Base-by-base conservation (phyloP, 2,113 vertebrate genomes). In the Myiozetetes cayanensis region DNA sequence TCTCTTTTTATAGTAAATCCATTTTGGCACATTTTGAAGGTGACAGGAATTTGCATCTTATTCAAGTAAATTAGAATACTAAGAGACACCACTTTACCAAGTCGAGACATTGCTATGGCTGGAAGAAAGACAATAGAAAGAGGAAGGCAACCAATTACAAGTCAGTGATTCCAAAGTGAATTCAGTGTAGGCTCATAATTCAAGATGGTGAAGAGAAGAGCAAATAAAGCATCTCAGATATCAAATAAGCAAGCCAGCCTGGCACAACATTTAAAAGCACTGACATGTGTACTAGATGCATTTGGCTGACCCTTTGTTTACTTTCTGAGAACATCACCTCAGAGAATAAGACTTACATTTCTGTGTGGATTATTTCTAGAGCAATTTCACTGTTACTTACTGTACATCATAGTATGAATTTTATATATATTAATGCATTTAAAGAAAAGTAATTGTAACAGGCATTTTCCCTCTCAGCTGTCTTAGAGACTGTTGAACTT, bases 11-110 rank as follows among this genome's bases (percentile, higher is more conserved):
- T 89, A 82, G 87, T 70, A 62, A 82, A 82, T 71, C 49, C 41
- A 62, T 92, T 95, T 87, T 93, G 62, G 83, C 96, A 93, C 78
- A 39, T 94, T 83, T 94, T 93, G 71, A 85, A 93, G 62, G 89
- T 97, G 89, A 77, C 49, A 76, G 74, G 78, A 93, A 77, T 93
- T 87, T 96, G 67, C 74, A 39, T 89, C 31, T 85, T 72, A 53
- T 89, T 82, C 71, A 87, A 91, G 53, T 76, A 93, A 89, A 93
- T 93, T 85, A 73, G 71, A 89, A 76, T 82, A 22, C 67, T 66
- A 87, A 33, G 58, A 96, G 72, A 74, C 67, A 91, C 39, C 44
- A 12, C 44, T 87, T 87, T 53, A 79, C 28, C 0, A 5, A 82
- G 66, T 85, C 0, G 2, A 79, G 80, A 79, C 31, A 10, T 76